These are phyloP conservation scores for Orthonevra nobilis DNA, from an alignment of 2,888 invertebrate species.

Conservation along the genomic window DNA sequence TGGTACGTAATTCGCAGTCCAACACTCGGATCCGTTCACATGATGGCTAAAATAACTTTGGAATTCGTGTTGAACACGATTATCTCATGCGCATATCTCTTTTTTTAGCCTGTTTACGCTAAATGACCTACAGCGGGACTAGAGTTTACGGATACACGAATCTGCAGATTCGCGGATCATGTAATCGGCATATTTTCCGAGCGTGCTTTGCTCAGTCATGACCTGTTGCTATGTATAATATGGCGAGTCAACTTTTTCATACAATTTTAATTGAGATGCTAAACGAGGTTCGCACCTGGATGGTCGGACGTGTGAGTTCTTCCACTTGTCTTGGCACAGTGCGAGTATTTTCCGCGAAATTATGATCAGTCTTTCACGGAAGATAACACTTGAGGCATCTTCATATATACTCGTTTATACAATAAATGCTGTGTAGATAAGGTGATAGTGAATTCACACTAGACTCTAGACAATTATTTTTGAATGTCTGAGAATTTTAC, in stretches of 20 bases:
- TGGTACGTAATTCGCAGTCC: too few relatives aligned
- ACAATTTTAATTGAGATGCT: constrained; percentile 65
- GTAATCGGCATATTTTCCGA: constrained; percentile 40
- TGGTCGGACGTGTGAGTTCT: neutral
- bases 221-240: constrained; percentile 3
- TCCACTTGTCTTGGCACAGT: constrained; percentile 7
- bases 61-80: constrained; percentile 33
- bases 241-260: constrained; percentile 36
- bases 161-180: constrained; percentile 38
- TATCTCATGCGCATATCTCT: constrained; percentile 26
- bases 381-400: constrained; percentile 1
- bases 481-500: too few relatives aligned
- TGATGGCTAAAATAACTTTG: constrained; percentile 46
- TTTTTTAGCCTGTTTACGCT: constrained; percentile 52
- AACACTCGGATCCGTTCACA: too few relatives aligned
- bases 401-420: too few relatives aligned
- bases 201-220: constrained; percentile 20
- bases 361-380: constrained; percentile 8
- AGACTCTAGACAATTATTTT: too few relatives aligned
- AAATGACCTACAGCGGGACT: constrained; percentile 61
- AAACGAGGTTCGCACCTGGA: constrained; percentile 46
- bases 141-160: too few relatives aligned
- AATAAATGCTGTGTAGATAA: too few relatives aligned
- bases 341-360: constrained; percentile 4
- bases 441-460: too few relatives aligned